Base-by-base conservation (phyloP, 2,888 invertebrate species). In the Boloria selene region DNA sequence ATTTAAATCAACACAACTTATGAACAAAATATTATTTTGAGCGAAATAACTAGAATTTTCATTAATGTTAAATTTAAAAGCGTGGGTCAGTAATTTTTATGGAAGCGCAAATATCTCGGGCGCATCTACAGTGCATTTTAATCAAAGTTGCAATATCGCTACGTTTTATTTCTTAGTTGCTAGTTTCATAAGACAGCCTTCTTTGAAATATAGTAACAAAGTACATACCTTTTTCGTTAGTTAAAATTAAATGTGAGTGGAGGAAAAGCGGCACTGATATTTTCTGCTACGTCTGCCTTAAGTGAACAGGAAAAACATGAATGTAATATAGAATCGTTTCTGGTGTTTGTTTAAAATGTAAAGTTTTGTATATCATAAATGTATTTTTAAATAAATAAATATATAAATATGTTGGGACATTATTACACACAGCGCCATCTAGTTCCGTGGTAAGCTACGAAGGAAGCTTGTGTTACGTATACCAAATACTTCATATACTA, bases 131-230 rank as follows among this genome's bases (percentile, higher is more conserved):
- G 64, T 51, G 56, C 59, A 53, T 66, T 70, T 70, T 71, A 72
- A 72, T 72, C 68, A 72, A 72, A 72, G 65, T 67, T 67, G 70
- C 67, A 72, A 72, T 70, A 72, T 66, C 65, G 68, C 56, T 61
- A 62, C 60, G 56, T 70, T 68, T 70, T 61, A 66, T 68, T 65
- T 67, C 65, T 67, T 60, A 71, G 68, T 66, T 62, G 65, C 66
- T 65, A 67, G 64, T 70, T 68, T 65, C 70, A 70, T 70, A 82
- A 82, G 77, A 76, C 70, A 69, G 74, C 73, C 73, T 78, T 75
- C 79, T 77, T 79, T 79, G 80, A 82, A 79, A 80, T 74, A 79
- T 75, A 73, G 75, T 73, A 75, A 77, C 78, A 79, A 77, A 77
- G 75, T 74, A 75, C 77, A 75, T 74, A 77, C 72, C 74, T 78